Base-by-base conservation (phyloP, 1,140 invertebrate genomes). In the Heterodera carotae region DNA sequence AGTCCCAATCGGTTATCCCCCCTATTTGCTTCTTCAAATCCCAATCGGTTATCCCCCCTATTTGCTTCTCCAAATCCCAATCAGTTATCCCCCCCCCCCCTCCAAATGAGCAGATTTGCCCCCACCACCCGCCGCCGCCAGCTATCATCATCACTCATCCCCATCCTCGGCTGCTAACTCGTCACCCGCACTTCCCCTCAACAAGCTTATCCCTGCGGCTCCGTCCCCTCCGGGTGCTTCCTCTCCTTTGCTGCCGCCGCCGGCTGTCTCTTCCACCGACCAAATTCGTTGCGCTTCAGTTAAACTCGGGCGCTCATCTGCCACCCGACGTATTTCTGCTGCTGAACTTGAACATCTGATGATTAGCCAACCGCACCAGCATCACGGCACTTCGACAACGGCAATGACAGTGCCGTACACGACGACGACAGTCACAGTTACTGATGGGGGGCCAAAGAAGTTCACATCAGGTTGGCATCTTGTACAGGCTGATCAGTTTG, bases 321-420 rank as follows among this genome's bases (percentile, higher is more conserved):
- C 92, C 0, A 94, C 93, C 22, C 92, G 92, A 78, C 90, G 94
- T 78, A 94, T 96, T 77, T 94, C 93, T 0, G 93, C 93, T 27
- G 93, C 92, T 7, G 94, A 95, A 89, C 90, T 95, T 36, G 93
- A 95, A 89, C 93, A 95, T 89, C 90, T 95, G 75, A 95, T 95
- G 91, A 92, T 93, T 88, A 90, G 92, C 43, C 93, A 94, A 88
- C 76, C 53, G n/a, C 67, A 72, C 31, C 43, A 76, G 67, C 60
- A 76, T 73, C 31, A n/a, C 15, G 34, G 8, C 18, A 25, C 15
- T 33, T 7, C 8, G 60, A 77, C 76, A 88, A 91, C 56, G 56
- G n/a, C 31, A 77, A 77, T 69, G 29, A 33, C 33, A 82, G 12
- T 33, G 80, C 36, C n/a, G 34, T 31, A 22, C 34, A 48, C 29